Evolutionary conservation across 2,888 invertebrate species (phyloP).

Genomic region (Himalopsyche tibetana): DNA sequence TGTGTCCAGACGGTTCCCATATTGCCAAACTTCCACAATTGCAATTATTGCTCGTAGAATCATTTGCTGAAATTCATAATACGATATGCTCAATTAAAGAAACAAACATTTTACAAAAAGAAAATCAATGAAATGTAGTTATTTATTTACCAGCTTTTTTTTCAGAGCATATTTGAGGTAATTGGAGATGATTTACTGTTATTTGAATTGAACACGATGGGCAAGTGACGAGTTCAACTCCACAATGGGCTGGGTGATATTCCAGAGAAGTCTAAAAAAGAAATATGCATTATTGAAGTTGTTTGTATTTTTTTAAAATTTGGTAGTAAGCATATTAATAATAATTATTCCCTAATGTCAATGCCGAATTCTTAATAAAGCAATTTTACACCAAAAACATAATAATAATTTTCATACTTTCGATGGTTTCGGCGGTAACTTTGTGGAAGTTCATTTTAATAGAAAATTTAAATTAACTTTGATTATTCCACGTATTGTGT

Average conservation of each 20-base stretch:
- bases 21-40: slow-evolving; percentile 60
- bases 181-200: slow-evolving; percentile 45
- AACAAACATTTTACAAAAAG: background rate
- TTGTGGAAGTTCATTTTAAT: too few relatives aligned
- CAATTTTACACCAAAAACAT: background rate
- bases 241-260: slow-evolving; percentile 45
- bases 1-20: slow-evolving; percentile 58
- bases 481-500: too few relatives aligned
- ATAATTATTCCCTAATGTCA: background rate
- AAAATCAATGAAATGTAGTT: background rate
- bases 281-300: background rate
- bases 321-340: background rate
- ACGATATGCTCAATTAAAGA: background rate
- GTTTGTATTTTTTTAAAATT: background rate
- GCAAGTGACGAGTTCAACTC: slow-evolving; percentile 62
- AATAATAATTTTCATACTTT: background rate
- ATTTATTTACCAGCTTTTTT: slow-evolving; percentile 43
- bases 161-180: slow-evolving; percentile 55
- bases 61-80: slow-evolving; percentile 50
- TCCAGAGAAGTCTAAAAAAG: slow-evolving; percentile 32
- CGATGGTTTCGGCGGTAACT: too few relatives aligned
- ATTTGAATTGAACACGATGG: slow-evolving; percentile 63
- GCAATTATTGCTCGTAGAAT: slow-evolving; percentile 53
- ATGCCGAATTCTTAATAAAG: background rate
- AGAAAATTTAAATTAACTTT: too few relatives aligned